phyloP scores from a whole-genome alignment of 2,888 invertebrate genomes.

The Amaurobius ferox region DNA sequence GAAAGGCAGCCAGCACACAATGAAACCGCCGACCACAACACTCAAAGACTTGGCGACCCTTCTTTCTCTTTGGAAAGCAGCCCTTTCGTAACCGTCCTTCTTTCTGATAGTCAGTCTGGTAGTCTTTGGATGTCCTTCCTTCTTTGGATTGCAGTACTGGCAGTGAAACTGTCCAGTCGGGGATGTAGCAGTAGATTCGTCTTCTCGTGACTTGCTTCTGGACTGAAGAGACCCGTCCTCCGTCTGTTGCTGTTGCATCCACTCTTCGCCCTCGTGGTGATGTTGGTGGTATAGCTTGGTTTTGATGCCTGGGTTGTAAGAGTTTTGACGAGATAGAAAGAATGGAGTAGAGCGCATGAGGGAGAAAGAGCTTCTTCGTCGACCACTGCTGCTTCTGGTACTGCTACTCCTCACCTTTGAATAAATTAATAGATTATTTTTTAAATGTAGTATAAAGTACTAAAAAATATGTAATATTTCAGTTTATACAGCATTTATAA shows the following conservation, averaged over 20 bases:
- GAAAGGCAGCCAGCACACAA: conserved; percentile 97
- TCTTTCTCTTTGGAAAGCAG: conserved; percentile 70
- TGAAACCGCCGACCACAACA: conserved; percentile 85
- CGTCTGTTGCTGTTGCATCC: conserved; percentile 6
- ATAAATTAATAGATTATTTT: too few species aligned
- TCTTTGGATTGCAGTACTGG: conserved; percentile 56
- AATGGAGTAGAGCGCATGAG: conserved; percentile 49
- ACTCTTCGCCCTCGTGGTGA: background rate
- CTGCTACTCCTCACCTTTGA: conserved; percentile 38
- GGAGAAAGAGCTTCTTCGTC: conserved; percentile 59
- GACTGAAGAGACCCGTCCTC: background rate
- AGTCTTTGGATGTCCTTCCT: conserved; percentile 31
- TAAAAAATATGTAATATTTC: too few species aligned
- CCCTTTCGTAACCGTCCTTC: conserved; percentile 70
- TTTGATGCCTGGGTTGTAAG: conserved; percentile 54
- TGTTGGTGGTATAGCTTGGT: conserved; percentile 64
- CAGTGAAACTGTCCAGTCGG: conserved; percentile 37
- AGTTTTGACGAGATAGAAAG: conserved; percentile 49
- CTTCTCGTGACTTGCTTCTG: conserved; percentile 11
- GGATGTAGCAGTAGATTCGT: background rate
- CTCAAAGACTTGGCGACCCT: conserved; percentile 69
- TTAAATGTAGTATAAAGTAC: too few species aligned
- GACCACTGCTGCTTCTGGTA: conserved; percentile 31
- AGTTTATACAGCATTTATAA: too few species aligned
- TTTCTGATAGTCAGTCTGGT: conserved; percentile 50